phyloP scores from a whole-genome alignment of 2,888 invertebrate genomes.

The Serrognathus titanus region DNA sequence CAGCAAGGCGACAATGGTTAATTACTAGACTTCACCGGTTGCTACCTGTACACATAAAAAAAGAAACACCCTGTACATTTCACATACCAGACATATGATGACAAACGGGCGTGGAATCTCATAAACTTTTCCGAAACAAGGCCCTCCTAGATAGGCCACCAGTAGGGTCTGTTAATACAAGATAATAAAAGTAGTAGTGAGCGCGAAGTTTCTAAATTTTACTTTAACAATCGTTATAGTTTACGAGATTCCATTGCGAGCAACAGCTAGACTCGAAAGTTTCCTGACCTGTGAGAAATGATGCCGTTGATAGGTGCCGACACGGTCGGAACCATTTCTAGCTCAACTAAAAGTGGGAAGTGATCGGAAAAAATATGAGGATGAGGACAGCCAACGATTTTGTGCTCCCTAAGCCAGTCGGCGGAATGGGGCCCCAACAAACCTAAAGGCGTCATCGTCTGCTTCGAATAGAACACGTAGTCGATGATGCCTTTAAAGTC shows the following conservation, averaged over 20 bases:
- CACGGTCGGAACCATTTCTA: slow-evolving; percentile 82
- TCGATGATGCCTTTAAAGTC: slow-evolving; percentile 99
- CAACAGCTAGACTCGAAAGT: background rate
- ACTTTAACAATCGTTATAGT: background rate
- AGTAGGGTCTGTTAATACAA: no score
- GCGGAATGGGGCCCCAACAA: slow-evolving; percentile 90
- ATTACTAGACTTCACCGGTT: slow-evolving; percentile 42
- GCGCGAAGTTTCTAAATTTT: no score
- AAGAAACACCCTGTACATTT: slow-evolving; percentile 6
- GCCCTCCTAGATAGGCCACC: no score
- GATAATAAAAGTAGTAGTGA: no score
- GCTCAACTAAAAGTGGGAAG: slow-evolving; percentile 85
- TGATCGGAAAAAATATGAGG: slow-evolving; percentile 97
- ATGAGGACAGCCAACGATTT: slow-evolving; percentile 96
- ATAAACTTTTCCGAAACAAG: background rate
- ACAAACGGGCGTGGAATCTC: background rate
- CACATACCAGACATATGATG: background rate
- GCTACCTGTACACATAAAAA: slow-evolving; percentile 40
- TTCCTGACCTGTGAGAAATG: slow-evolving; percentile 72
- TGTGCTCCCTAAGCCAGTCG: slow-evolving; percentile 92
- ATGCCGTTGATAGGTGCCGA: slow-evolving; percentile 73
- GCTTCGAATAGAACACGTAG: slow-evolving; percentile 97
- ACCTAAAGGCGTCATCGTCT: slow-evolving; percentile 92
- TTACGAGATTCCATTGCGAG: background rate
- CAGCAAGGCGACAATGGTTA: slow-evolving; percentile 51